A percentile compares a stretch with the other conserved stretches of the same genome.
These are phyloP conservation scores for Taenaris catops DNA, from an alignment of 2,888 invertebrate genomes.

Conservation along the genomic window DNA sequence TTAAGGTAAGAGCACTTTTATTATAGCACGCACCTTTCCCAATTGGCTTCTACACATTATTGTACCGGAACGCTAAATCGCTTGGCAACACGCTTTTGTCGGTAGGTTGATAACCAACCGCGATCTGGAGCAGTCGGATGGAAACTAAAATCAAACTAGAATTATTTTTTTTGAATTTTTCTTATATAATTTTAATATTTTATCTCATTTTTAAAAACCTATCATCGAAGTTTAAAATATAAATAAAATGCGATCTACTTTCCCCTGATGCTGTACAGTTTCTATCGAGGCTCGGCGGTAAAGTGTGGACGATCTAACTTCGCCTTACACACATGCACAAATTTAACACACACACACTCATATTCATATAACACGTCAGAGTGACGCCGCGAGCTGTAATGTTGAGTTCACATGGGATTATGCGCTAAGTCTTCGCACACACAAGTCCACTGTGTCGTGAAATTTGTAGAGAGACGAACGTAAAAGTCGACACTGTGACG, in stretches of 20 bases:
- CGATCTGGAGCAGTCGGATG: no score
- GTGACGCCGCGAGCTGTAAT: slow-evolving; percentile 53
- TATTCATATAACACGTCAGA: slow-evolving; percentile 28
- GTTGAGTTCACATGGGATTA: slow-evolving; percentile 60
- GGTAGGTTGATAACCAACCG: no score
- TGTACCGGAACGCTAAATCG: no score
- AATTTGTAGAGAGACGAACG: slow-evolving; percentile 14
- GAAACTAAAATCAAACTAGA: no score
- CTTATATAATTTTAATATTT: no score
- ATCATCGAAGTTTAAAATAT: no score
- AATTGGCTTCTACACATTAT: no score
- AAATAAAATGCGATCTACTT: slow-evolving; percentile 20
- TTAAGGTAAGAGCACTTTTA: no score
- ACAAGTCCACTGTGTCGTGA: slow-evolving; percentile 20
- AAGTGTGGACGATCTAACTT: slow-evolving; percentile 80
- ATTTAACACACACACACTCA: slow-evolving; percentile 28
- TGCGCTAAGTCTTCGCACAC: slow-evolving; percentile 37
- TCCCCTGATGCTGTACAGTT: slow-evolving; percentile 45
- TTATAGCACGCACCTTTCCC: no score
- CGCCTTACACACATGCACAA: slow-evolving; percentile 60
- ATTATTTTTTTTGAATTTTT: no score
- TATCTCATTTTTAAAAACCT: no score
- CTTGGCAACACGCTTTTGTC: no score
- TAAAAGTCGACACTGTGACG: slow-evolving; percentile 10
- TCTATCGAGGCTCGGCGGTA: slow-evolving; percentile 76